These are phyloP conservation scores for Arrhamphus sclerolepis DNA, from an alignment of 2,797 vertebrate genomes.

Conservation along the genomic window DNA sequence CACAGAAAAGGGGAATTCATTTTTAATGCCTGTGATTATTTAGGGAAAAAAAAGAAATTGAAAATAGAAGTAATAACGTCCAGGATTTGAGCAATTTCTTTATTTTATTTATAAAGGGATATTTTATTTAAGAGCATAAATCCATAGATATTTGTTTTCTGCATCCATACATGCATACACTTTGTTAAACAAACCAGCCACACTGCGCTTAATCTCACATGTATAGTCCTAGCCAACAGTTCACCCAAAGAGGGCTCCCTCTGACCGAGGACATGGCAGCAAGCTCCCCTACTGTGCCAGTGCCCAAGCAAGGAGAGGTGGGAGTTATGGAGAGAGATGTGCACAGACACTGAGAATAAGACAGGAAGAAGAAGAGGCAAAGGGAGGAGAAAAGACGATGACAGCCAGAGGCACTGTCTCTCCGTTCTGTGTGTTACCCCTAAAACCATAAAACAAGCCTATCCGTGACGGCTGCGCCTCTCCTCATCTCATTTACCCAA, in stretches of 20 bases:
- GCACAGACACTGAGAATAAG: slow-evolving; percentile 60
- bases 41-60: slow-evolving; percentile 10
- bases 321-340: slow-evolving; percentile 61
- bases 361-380: slow-evolving; percentile 21
- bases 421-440: slow-evolving; percentile 56
- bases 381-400: slow-evolving; percentile 59
- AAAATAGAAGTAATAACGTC: slow-evolving; percentile 5
- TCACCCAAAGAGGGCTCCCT: slow-evolving; percentile 82
- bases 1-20: slow-evolving; percentile 1
- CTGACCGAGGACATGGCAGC: slow-evolving; percentile 68
- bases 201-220: slow-evolving; percentile 27
- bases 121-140: slow-evolving; percentile 6
- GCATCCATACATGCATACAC: slow-evolving; percentile 6
- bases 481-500: slow-evolving; percentile 50
- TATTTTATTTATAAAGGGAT: not conserved
- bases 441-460: slow-evolving; percentile 66
- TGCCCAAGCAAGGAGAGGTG: slow-evolving; percentile 53
- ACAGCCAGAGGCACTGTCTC: slow-evolving; percentile 75
- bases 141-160: not conserved
- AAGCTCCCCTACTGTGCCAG: slow-evolving; percentile 63
- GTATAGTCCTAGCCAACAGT: slow-evolving; percentile 45
- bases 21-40: slow-evolving; percentile 1
- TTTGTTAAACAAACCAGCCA: slow-evolving; percentile 1
- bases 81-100: slow-evolving; percentile 17
- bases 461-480: slow-evolving; percentile 56